Percentiles rank a stretch among this genome's conserved stretches.
These are phyloP conservation scores for Augochlora pura DNA, from an alignment of 1,140 invertebrate species.

Conservation along the genomic window DNA sequence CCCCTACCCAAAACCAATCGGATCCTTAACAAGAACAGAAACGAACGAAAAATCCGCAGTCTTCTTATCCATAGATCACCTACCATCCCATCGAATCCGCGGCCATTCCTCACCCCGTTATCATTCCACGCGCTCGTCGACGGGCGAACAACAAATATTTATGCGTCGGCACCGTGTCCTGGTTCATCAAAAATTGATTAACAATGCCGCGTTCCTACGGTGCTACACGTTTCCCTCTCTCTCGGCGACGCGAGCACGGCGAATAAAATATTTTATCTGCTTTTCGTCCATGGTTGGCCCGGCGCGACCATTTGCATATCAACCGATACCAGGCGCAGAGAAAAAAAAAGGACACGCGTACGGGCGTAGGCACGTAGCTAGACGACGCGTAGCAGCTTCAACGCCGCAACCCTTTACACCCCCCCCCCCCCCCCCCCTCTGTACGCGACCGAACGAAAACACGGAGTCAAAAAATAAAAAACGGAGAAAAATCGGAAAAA, in stretches of 20 bases:
- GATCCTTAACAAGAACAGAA: no score
- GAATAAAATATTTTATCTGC: constrained; percentile 52
- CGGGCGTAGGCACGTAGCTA: constrained; percentile 17
- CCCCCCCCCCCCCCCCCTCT: no score
- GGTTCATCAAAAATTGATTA: constrained; percentile 47
- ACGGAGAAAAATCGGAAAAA: background rate
- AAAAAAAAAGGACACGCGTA: constrained; percentile 7
- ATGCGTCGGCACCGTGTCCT: constrained; percentile 6
- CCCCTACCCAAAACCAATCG: no score
- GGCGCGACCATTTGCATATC: constrained; percentile 46
- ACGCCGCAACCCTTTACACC: background rate
- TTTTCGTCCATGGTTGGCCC: constrained; percentile 16
- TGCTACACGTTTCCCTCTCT: no score
- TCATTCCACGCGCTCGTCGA: no score
- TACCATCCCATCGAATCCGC: no score
- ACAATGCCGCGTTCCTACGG: constrained; percentile 18
- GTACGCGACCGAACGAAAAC: background rate
- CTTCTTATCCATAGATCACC: no score
- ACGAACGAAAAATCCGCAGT: no score
- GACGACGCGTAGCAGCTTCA: constrained; percentile 9
- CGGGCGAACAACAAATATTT: constrained; percentile 33
- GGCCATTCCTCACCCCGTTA: no score
- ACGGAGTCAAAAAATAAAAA: no score
- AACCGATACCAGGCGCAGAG: constrained; percentile 29
- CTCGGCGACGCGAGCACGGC: background rate